A percentile compares a stretch with the other conserved stretches of the same genome.
phyloP scores from a whole-genome alignment of 2,113 vertebrate species.

The Pyrgilauda ruficollis region DNA sequence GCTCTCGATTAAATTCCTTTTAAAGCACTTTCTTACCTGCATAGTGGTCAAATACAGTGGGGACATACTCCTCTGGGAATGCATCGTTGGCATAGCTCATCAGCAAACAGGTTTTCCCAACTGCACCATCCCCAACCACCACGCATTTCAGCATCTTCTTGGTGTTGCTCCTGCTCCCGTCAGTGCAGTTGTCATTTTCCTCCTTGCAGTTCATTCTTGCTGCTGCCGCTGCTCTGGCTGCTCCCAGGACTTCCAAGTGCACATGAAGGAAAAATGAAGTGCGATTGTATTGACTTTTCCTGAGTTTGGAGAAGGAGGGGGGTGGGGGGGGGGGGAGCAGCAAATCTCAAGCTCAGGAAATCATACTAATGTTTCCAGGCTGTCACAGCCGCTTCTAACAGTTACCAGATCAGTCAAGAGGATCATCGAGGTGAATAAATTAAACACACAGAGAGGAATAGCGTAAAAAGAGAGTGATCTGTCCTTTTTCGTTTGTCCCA shows the following conservation, averaged over 20 bases:
- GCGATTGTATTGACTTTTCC: slow-evolving; percentile 52
- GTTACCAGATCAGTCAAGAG: slow-evolving; percentile 37
- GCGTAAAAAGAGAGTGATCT: not conserved
- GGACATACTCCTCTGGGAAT: slow-evolving; percentile 82
- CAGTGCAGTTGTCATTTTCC: slow-evolving; percentile 47
- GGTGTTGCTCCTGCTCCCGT: slow-evolving; percentile 29
- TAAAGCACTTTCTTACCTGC: slow-evolving; percentile 74
- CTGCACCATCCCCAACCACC: slow-evolving; percentile 82
- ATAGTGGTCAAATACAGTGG: slow-evolving; percentile 83
- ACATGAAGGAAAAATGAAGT: slow-evolving; percentile 54
- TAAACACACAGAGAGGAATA: not conserved
- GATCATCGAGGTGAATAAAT: slow-evolving; percentile 63
- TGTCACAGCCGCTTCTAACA: slow-evolving; percentile 52
- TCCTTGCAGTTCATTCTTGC: slow-evolving; percentile 71
- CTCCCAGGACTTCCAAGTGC: slow-evolving; percentile 45
- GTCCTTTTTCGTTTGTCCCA: not conserved
- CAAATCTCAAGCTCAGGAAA: slow-evolving; percentile 64
- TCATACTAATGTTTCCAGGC: slow-evolving; percentile 66
- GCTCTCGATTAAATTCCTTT: not conserved
- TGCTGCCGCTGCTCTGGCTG: not conserved
- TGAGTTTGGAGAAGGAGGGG: not conserved
- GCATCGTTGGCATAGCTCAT: slow-evolving; percentile 86
- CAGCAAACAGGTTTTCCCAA: slow-evolving; percentile 82
- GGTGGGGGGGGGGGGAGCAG: not conserved
- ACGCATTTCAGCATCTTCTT: slow-evolving; percentile 83